Base-by-base conservation (phyloP, 1,140 invertebrate genomes). In the Trachelipus rathkii region DNA sequence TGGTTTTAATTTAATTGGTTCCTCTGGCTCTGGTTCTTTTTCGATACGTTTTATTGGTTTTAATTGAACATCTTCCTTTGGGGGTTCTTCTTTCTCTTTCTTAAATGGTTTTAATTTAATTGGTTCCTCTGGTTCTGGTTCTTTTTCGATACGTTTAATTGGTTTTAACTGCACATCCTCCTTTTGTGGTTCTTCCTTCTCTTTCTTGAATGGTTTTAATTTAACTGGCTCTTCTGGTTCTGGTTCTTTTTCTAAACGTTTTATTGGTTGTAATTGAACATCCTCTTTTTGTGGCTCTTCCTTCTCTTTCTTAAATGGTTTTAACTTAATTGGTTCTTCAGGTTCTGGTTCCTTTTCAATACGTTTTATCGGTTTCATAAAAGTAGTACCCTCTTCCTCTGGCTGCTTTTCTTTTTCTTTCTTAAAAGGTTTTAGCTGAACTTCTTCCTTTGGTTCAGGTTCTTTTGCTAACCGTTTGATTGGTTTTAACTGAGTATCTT, bases 31-130 rank as follows among this genome's bases (percentile, higher is more conserved):
- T 7, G 71, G 71, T 67, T 23, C 71, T 71, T 33, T 73, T 60
- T 50, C 75, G 76, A 23, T 19, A 50, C 72, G 15, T 45, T 70
- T 66, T 44, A 67, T 76, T 74, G 44, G 79, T 74, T 76, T 82
- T 60, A 78, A 72, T 73, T 72, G 73, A 23, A 60, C 24, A 21
- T 71, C 75, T 10, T 45, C 44, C 15, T 21, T 71, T n/a, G 75
- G 75, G 23, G 66, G 66, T n/a, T 19, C 53, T 50, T 60, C 19
- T 71, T 71, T 67, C 24, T 23, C 24, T 53, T 53, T 75, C 23
- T 75, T 50, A 24, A 67, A 73, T 74, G 44, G 79, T 74, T 76
- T 82, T 46, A 78, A 69, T 76, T 72, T 77, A 53, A 68, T 73
- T 43, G 66, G 33, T 44, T 66, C 50, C 8, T 60, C 50, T 15